phyloP scores from a whole-genome alignment of 2,888 invertebrate species.

The Lasioglossum malachurum region DNA sequence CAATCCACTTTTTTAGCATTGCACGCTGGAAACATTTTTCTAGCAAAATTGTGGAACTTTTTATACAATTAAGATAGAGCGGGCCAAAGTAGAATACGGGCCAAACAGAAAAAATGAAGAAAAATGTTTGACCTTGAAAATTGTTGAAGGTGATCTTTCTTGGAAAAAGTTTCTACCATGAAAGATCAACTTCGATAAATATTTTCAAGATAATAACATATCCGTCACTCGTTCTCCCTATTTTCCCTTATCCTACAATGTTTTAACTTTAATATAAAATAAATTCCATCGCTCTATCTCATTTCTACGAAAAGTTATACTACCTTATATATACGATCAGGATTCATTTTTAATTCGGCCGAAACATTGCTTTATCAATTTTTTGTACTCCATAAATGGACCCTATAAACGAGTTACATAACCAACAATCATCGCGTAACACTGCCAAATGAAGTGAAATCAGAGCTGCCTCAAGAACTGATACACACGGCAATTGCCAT shows the following conservation, averaged over 20 bases:
- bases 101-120: not conserved
- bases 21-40: not conserved
- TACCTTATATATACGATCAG: not conserved
- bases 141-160: not conserved
- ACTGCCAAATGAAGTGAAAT: slow-evolving; percentile 35
- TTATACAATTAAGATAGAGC: not conserved
- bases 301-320: not conserved
- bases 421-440: slow-evolving; percentile 10
- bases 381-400: not conserved
- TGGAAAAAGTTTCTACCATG: not conserved
- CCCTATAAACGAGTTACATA: not conserved
- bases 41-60: not conserved
- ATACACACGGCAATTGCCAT: slow-evolving; percentile 5
- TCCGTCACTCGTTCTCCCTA: not conserved
- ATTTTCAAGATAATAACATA: not conserved
- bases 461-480: not conserved
- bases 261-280: not conserved
- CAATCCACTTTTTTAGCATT: not conserved
- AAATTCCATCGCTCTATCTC: not conserved
- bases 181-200: not conserved
- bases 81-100: not conserved
- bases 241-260: not conserved
- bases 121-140: not conserved
- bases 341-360: not conserved
- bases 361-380: not conserved